phyloP scores from a whole-genome alignment of 2,888 invertebrate genomes.

The Schizotus pectinicornis region DNA sequence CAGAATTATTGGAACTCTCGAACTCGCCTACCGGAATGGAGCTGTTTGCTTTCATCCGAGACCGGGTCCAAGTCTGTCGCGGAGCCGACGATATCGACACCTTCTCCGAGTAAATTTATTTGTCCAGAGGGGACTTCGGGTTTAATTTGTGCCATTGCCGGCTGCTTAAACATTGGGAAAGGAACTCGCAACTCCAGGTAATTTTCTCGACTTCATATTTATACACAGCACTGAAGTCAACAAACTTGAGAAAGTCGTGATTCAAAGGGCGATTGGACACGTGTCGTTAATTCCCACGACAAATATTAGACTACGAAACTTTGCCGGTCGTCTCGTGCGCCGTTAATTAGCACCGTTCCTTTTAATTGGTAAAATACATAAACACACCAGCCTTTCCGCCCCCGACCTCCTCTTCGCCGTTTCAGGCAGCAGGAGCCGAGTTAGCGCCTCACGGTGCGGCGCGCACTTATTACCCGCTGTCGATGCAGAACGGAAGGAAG shows the following conservation, averaged over 20 bases:
- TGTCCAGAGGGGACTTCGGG: not conserved
- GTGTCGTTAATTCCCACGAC: constrained; percentile 41
- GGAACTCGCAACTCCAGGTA: constrained; percentile 17
- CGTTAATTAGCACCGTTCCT: constrained; percentile 37
- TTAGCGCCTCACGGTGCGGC: constrained; percentile 4
- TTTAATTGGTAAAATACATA: constrained; percentile 41
- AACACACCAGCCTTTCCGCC: constrained; percentile 36
- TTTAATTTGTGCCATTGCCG: not conserved
- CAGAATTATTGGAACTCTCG: too few species aligned
- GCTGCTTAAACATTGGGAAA: constrained; percentile 9
- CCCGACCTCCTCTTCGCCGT: too few species aligned
- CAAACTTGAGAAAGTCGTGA: constrained; percentile 31
- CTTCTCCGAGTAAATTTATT: constrained; percentile 10
- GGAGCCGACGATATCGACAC: too few species aligned
- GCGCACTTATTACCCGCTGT: constrained; percentile 25
- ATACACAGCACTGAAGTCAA: constrained; percentile 27
- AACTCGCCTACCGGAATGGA: too few species aligned
- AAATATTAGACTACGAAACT: constrained; percentile 38
- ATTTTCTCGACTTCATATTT: constrained; percentile 22
- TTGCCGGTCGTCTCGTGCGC: constrained; percentile 34
- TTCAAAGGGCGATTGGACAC: constrained; percentile 37
- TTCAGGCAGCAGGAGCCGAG: not conserved
- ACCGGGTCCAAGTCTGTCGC: too few species aligned
- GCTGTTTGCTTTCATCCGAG: too few species aligned
- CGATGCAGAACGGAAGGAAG: constrained; percentile 30